These are phyloP conservation scores for Brachionichthys hirsutus DNA, from an alignment of 2,113 vertebrate genomes.

Conservation along the genomic window DNA sequence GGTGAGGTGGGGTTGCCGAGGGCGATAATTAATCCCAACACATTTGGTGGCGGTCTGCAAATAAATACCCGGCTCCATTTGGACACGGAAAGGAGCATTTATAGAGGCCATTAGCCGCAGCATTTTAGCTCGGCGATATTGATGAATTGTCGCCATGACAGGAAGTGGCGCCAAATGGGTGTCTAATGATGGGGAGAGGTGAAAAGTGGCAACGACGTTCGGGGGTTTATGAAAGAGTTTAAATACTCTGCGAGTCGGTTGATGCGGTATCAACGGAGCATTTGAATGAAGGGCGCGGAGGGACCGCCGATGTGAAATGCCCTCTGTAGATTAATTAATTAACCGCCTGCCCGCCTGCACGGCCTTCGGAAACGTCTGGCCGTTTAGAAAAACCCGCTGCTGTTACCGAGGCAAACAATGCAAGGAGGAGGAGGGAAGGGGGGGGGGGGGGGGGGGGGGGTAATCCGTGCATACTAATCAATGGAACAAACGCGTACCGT, in stretches of 20 bases:
- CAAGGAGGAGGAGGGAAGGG: slow-evolving; percentile 7
- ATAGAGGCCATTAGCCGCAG: slow-evolving; percentile 71
- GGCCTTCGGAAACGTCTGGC: slow-evolving; percentile 26
- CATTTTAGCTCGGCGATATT: slow-evolving; percentile 56
- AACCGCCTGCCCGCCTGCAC: slow-evolving; percentile 35
- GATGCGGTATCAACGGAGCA: background rate
- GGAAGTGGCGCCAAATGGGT: slow-evolving; percentile 21
- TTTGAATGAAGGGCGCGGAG: background rate
- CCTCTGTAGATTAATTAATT: slow-evolving; percentile 41
- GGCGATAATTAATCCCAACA: slow-evolving; percentile 77
- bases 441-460: background rate
- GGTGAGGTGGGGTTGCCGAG: slow-evolving; percentile 62
- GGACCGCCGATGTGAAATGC: background rate
- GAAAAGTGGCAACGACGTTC: background rate
- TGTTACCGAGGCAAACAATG: slow-evolving; percentile 29
- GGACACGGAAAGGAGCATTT: slow-evolving; percentile 67
- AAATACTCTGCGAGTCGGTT: slow-evolving; percentile 12
- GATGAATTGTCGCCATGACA: slow-evolving; percentile 53
- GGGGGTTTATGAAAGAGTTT: slow-evolving; percentile 16
- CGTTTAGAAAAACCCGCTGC: slow-evolving; percentile 15
- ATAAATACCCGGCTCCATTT: slow-evolving; percentile 65
- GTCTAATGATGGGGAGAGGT: slow-evolving; percentile 2
- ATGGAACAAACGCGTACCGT: slow-evolving; percentile 43
- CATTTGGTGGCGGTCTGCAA: slow-evolving; percentile 68
- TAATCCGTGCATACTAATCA: slow-evolving; percentile 50